A percentile compares a stretch with the other conserved stretches of the same genome.
These are phyloP conservation scores for Phrynocephalus versicolor DNA, from an alignment of 2,113 vertebrate species.

Conservation along the genomic window DNA sequence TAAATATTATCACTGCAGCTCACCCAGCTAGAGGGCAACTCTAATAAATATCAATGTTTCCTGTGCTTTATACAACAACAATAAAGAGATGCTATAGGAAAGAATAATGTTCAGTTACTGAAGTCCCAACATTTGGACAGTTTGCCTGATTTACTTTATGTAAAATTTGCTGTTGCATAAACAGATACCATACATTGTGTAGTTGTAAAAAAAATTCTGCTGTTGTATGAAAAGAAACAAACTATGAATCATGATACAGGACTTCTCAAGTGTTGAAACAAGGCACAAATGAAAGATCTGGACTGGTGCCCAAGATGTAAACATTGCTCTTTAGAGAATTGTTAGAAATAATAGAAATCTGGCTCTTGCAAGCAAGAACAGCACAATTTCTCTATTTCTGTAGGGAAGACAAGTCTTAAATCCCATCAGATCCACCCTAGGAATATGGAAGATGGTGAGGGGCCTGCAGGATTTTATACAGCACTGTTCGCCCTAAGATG, in stretches of 20 bases:
- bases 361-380: neutral
- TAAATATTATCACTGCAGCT: neutral
- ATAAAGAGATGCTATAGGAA: neutral
- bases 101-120: neutral
- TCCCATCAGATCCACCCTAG: neutral
- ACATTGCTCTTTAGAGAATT: neutral
- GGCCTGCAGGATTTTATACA: neutral
- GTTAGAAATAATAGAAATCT: neutral
- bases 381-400: neutral
- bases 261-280: neutral
- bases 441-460: neutral
- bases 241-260: neutral
- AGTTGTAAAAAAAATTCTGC: neutral
- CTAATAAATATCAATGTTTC: fast-evolving
- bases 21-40: neutral
- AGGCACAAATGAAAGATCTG: neutral
- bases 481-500: neutral
- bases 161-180: neutral
- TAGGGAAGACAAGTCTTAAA: neutral
- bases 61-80: fast-evolving
- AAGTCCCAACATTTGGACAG: neutral
- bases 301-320: neutral
- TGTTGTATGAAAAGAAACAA: neutral
- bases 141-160: neutral
- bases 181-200: neutral